Conservation (phyloP, 2,797 vertebrate species). For the Ispidina picta region DNA sequence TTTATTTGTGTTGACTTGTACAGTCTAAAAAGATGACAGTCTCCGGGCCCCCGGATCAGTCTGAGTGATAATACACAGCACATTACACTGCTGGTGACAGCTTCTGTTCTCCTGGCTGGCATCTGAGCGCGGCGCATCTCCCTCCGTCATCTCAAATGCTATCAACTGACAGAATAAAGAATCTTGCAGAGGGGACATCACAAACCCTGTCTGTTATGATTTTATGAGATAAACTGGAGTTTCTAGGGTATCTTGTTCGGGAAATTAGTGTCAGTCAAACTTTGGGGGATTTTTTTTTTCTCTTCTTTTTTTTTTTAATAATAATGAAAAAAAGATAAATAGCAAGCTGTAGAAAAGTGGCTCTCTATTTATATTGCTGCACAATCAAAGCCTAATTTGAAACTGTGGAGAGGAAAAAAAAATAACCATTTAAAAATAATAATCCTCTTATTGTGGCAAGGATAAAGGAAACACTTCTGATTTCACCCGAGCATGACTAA, state of each 20-base stretch:
- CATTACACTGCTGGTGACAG: constrained; percentile 92
- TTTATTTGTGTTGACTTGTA: constrained; percentile 99
- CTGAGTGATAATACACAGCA: constrained; percentile 92
- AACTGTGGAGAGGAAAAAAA: not conserved
- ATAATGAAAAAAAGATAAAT: constrained; percentile 78
- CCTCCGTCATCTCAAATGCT: constrained; percentile 94
- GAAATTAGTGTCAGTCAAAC: constrained; percentile 99
- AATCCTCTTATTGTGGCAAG: not conserved
- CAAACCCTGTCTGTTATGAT: constrained; percentile 98
- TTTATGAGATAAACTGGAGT: constrained; percentile 89
- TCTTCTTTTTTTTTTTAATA: not conserved
- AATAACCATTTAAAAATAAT: not conserved
- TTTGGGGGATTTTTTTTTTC: constrained; percentile 79
- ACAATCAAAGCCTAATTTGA: constrained; percentile 27
- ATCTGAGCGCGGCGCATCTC: constrained; percentile 86
- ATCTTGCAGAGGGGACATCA: constrained; percentile 88
- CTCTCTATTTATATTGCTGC: constrained; percentile 31
- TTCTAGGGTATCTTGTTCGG: constrained; percentile 91
- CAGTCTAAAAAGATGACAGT: constrained; percentile 96
- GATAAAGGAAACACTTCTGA: not conserved
- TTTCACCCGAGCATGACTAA: not conserved
- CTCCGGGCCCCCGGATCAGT: constrained; percentile 90
- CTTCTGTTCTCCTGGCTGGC: constrained; percentile 89
- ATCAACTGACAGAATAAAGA: constrained; percentile 96
- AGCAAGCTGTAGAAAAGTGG: constrained; percentile 77